Evolutionary conservation across 2,797 vertebrate species (phyloP).

Genomic region (Botia almorhae): DNA sequence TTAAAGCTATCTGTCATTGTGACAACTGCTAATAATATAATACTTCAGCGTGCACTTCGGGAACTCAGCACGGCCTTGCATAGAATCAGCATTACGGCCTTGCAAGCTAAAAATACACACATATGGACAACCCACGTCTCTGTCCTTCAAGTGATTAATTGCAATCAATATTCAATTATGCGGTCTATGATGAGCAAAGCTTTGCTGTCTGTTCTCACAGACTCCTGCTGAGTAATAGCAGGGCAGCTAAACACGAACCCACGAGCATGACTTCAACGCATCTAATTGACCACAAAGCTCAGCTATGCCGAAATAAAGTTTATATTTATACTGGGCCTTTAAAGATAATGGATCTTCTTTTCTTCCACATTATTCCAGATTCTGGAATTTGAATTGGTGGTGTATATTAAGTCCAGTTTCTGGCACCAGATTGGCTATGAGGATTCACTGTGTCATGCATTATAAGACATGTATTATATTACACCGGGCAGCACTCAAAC

Average conservation of each 20-base stretch:
- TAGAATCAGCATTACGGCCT: slow-evolving; percentile 25
- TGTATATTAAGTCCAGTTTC: not conserved
- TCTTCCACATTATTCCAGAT: not conserved
- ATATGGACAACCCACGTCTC: slow-evolving; percentile 9
- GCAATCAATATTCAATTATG: slow-evolving; percentile 61
- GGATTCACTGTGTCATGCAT: not conserved
- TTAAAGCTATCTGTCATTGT: slow-evolving; percentile 34
- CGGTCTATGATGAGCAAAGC: slow-evolving; percentile 39
- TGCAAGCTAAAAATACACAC: slow-evolving; percentile 19
- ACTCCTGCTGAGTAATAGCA: slow-evolving; percentile 22
- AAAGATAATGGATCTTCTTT: not conserved
- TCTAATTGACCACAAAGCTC: slow-evolving; percentile 29
- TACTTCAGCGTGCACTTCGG: slow-evolving; percentile 13
- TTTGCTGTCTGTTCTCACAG: not conserved
- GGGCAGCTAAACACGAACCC: slow-evolving; percentile 16
- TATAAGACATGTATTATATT: not conserved
- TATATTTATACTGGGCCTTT: slow-evolving; percentile 14
- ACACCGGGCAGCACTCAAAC: not conserved
- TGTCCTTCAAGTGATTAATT: slow-evolving; percentile 56
- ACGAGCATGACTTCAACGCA: not conserved
- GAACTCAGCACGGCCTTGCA: slow-evolving; percentile 1
- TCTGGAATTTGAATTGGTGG: not conserved
- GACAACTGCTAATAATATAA: slow-evolving; percentile 33
- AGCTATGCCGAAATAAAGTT: not conserved
- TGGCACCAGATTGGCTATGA: not conserved